phyloP scores from a whole-genome alignment of 2,113 vertebrate genomes.

The Protobothrops flavoviridis region DNA sequence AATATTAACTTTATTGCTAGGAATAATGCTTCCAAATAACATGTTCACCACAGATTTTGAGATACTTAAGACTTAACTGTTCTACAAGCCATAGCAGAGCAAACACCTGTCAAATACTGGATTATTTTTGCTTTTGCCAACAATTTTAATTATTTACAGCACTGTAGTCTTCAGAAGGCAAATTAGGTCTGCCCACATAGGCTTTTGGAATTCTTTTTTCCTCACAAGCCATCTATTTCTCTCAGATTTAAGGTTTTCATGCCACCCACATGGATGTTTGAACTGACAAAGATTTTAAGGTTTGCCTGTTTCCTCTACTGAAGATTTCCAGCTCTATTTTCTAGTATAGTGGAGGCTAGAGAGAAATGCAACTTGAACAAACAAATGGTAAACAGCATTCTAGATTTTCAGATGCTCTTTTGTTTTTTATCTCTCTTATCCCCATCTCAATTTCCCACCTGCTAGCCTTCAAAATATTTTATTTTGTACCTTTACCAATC shows the following conservation, averaged over 20 bases:
- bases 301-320: slow-evolving; percentile 27
- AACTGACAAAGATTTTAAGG: slow-evolving; percentile 74
- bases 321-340: slow-evolving; percentile 1
- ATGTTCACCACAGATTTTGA: background rate
- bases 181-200: rapidly evolving
- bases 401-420: background rate
- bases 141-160: background rate
- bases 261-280: slow-evolving; percentile 80
- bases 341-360: slow-evolving; percentile 4
- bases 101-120: too few species aligned
- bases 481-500: background rate
- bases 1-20: background rate
- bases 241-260: slow-evolving; percentile 60
- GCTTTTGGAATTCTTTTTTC: background rate
- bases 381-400: background rate
- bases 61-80: too few species aligned
- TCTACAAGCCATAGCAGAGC: too few species aligned
- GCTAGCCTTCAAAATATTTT: rapidly evolving
- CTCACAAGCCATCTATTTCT: slow-evolving; percentile 22
- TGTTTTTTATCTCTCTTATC: background rate
- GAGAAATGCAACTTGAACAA: slow-evolving; percentile 19
- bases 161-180: background rate
- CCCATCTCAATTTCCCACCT: rapidly evolving
- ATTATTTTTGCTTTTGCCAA: background rate
- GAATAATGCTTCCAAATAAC: background rate